Evolutionary conservation across 2,113 vertebrate genomes (phyloP).

Genomic region (Peromyscus maniculatus): DNA sequence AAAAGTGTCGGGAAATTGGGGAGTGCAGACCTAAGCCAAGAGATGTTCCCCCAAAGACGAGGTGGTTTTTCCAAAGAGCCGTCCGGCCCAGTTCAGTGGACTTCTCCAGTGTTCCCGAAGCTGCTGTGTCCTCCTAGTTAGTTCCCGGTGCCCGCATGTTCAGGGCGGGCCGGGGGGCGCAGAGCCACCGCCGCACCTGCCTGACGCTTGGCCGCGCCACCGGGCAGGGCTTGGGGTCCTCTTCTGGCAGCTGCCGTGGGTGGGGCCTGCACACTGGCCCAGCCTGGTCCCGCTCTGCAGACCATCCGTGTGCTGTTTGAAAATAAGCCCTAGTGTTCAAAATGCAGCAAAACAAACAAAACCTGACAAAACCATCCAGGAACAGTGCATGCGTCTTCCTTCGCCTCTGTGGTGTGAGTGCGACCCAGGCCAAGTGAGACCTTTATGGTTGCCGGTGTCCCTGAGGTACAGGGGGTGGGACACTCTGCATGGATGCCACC

Average conservation of each 20-base stretch:
- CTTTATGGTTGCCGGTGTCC: too few species aligned
- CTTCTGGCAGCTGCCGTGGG: constrained; percentile 65
- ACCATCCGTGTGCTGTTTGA: constrained; percentile 86
- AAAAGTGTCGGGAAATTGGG: constrained; percentile 76
- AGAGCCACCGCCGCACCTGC: constrained; percentile 54
- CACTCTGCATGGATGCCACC: fast-evolving
- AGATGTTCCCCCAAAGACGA: constrained; percentile 77
- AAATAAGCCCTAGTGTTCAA: constrained; percentile 86
- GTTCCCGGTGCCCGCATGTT: constrained; percentile 49
- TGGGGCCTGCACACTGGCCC: constrained; percentile 40
- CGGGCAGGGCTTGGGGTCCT: constrained; percentile 46
- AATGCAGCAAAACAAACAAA: constrained; percentile 78
- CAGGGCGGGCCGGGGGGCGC: constrained; percentile 47
- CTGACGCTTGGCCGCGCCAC: constrained; percentile 49
- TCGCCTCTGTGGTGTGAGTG: not conserved
- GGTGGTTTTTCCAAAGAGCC: constrained; percentile 84
- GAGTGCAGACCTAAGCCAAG: constrained; percentile 79
- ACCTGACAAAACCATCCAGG: constrained; percentile 33
- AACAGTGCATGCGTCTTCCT: constrained; percentile 20
- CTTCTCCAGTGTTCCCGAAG: constrained; percentile 79
- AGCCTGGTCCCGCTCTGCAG: constrained; percentile 77
- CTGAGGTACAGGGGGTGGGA: not conserved
- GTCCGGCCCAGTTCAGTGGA: constrained; percentile 75
- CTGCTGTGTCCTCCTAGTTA: constrained; percentile 76
- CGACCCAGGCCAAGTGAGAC: constrained; percentile 51